These are phyloP conservation scores for Nansenia antarctica DNA, from an alignment of 2,113 vertebrate genomes.

Conservation along the genomic window DNA sequence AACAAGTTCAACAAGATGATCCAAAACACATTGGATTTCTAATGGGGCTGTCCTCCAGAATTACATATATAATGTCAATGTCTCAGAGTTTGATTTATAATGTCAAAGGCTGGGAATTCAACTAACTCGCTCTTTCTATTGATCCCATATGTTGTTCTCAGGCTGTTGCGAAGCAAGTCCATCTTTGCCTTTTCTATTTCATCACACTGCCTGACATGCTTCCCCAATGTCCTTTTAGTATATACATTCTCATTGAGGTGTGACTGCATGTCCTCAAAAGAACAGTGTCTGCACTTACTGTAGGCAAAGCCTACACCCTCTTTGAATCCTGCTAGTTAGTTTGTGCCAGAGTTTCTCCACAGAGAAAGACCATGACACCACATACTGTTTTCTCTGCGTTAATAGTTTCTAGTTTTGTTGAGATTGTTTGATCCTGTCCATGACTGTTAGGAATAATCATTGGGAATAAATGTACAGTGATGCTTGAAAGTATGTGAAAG, in stretches of 20 bases:
- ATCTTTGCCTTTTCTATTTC: slow-evolving; percentile 15
- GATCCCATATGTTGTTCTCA: slow-evolving; percentile 15
- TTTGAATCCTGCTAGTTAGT: slow-evolving; percentile 30
- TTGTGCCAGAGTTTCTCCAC: slow-evolving; percentile 33
- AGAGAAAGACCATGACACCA: slow-evolving; percentile 33
- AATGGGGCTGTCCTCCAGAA: no score
- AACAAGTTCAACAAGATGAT: no score
- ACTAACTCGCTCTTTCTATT: slow-evolving; percentile 11
- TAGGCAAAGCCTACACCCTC: slow-evolving; percentile 31
- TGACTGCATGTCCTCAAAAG: slow-evolving; percentile 19
- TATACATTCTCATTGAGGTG: slow-evolving; percentile 28
- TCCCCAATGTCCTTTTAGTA: slow-evolving; percentile 31
- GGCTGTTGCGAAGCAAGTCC: not conserved
- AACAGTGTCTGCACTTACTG: slow-evolving; percentile 25
- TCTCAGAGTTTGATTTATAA: no score
- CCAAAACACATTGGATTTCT: no score
- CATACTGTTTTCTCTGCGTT: slow-evolving; percentile 23
- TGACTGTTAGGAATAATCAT: no score
- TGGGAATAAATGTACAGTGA: no score
- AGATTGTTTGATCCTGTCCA: no score
- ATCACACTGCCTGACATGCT: slow-evolving; percentile 14
- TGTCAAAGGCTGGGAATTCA: slow-evolving; percentile 17
- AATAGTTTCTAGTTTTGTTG: no score
- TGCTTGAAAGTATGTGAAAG: no score
- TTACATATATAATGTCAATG: no score